Evolutionary conservation across 2,888 invertebrate species (phyloP).

Genomic region (Merodon equestris): DNA sequence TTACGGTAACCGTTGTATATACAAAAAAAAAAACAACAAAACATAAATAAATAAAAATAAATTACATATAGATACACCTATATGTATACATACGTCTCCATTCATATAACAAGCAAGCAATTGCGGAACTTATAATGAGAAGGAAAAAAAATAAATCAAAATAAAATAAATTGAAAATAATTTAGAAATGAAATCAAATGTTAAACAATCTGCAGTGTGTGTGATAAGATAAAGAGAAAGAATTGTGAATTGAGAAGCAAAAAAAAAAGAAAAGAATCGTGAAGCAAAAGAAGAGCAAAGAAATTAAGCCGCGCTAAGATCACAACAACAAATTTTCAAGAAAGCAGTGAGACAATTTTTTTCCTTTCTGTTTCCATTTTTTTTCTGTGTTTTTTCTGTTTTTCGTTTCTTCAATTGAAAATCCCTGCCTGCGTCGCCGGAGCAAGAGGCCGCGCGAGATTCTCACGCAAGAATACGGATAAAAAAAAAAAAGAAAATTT

Average conservation of each 20-base stretch:
- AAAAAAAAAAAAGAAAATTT: slow-evolving; percentile 11
- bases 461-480: no score
- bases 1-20: slow-evolving; percentile 71
- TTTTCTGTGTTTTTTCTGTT: slow-evolving; percentile 31
- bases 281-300: not conserved
- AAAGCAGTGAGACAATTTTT: slow-evolving; percentile 54
- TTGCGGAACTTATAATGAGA: slow-evolving; percentile 68
- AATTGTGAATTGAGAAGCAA: slow-evolving; percentile 51
- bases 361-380: slow-evolving; percentile 37
- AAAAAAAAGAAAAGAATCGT: slow-evolving; percentile 24
- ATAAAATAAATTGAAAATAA: slow-evolving; percentile 41
- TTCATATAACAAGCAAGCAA: slow-evolving; percentile 59
- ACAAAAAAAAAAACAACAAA: slow-evolving; percentile 22
- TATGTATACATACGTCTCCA: slow-evolving; percentile 36
- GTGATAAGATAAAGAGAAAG: slow-evolving; percentile 62
- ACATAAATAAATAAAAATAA: slow-evolving; percentile 57
- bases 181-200: slow-evolving; percentile 48
- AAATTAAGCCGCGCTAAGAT: slow-evolving; percentile 59
- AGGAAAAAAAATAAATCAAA: slow-evolving; percentile 57
- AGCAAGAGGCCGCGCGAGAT: no score
- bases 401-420: slow-evolving; percentile 31
- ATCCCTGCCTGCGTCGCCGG: not conserved
- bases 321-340: slow-evolving; percentile 63
- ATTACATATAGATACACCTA: slow-evolving; percentile 60
- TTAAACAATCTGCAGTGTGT: slow-evolving; percentile 61